Evolutionary conservation across 2,888 invertebrate species (phyloP), one percentile per base, ranked within the genome.

Genomic region (Tenthredo livida): DNA sequence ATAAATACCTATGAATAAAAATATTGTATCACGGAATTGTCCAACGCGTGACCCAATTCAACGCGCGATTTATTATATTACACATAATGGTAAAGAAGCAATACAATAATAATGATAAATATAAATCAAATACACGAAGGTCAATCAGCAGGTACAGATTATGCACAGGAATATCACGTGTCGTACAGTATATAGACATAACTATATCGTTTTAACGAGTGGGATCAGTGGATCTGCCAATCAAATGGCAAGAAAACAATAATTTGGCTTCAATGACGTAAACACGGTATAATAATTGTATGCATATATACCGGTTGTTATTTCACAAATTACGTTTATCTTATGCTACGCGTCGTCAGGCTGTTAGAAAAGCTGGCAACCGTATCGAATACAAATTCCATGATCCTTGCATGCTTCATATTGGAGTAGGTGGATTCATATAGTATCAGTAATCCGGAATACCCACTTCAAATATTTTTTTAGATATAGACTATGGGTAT

Each of bases 71-170:
- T 61, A 4, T 6, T 61, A 61, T 25, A 61, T 61, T 25, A 61
- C 25, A 61, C 25, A 9, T 25, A 61, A 61, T 61, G 21, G 25
- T 61, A 12, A 61, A 61, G 12, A 21, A 61, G 6, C 25, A 61
- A 25, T 25, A 61, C 9, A 21, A 61, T 61, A 54, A 54, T n/a
- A n/a, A 54, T 54, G n/a, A 7, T n/a, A 54, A 47, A 47, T 4
- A 54, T 54, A 54, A 54, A n/a, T 54, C 54, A 54, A 54, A 54
- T 54, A 54, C 54, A 54, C 25, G 25, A 61, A 61, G 61, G 61
- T 61, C 61, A 61, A 12, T 54, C 54, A 61, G 61, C 10, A 67
- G 21, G 67, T 33, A 33, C 1, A 33, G 15, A 12, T 33, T 33
- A 33, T 5, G 33, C 25, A 65, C 6, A 33, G 29, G 67, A 6